Base-by-base conservation (phyloP, 2,888 invertebrate genomes). In the Lucinisca nassula region DNA sequence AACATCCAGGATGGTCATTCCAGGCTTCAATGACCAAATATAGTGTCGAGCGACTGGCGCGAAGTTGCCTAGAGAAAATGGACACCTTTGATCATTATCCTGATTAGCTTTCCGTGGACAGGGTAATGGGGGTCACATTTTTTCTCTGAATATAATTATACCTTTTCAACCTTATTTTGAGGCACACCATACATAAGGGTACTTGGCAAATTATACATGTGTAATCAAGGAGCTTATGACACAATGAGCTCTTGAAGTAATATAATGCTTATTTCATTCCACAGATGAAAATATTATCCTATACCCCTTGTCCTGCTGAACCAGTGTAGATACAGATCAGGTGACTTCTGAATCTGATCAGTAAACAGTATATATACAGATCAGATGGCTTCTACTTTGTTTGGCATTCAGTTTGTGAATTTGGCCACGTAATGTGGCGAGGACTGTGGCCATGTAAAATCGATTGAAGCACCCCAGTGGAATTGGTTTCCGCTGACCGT, bases 41-140 rank as follows among this genome's bases (percentile, higher is more conserved):
- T 21, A 67, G 35, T 35, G 21, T 3, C 27, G 27, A 61, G 45
- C 45, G 17, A 27, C 10, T 6, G 6, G 24, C 61, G 67, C 24
- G 17, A 67, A 67, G 10, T 67, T 35, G 67, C 67, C 67, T 67
- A 4, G 35, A 21, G 67, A 30, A 67, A 67, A 67, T 35, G 67
- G 67, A 67, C 67, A 67, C 67, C 67, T 67, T 67, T 67, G 67
- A 67, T 67, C 35, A 67, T 67, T 67, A 35, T n/a, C 10, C 3
- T 67, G 67, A 67, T 67, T 67, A 35, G 67, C 67, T 35, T 35
- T 30, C 35, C 3, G 35, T 35, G 21, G 67, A 67, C 24, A 67
- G 67, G 67, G 67, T 67, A 67, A 67, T 67, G 67, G 67, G 67
- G 67, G 67, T 67, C 67, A 35, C 67, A 67, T 35, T 30, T 67